phyloP scores from a whole-genome alignment of 2,113 vertebrate species.

The Perca fluviatilis region DNA sequence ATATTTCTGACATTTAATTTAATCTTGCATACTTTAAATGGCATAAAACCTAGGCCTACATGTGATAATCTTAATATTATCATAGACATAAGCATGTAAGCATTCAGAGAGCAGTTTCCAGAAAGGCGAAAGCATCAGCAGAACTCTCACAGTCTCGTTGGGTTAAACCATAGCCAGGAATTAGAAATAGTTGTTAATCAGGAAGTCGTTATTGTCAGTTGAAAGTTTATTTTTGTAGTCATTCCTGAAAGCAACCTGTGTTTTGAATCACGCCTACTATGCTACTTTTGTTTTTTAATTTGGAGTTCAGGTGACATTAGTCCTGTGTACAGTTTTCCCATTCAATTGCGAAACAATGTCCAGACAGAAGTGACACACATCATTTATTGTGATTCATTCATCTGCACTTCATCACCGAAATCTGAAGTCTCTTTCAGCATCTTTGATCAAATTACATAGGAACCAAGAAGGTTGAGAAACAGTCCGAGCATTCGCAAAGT shows the following conservation, averaged over 20 bases:
- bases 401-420: background rate
- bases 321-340: background rate
- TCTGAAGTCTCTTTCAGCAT: too few species aligned
- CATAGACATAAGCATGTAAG: background rate
- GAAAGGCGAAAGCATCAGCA: conserved; percentile 1
- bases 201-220: background rate
- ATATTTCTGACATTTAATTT: background rate
- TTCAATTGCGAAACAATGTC: background rate
- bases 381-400: too few species aligned
- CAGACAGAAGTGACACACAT: background rate
- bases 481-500: background rate
- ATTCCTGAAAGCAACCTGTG: background rate
- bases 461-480: background rate
- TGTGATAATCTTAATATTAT: background rate
- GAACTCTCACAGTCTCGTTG: background rate
- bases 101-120: conserved; percentile 4
- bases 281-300: background rate
- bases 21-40: background rate
- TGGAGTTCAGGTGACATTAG: background rate
- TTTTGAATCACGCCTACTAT: background rate
- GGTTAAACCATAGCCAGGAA: background rate
- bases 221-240: conserved; percentile 6
- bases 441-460: background rate
- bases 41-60: background rate
- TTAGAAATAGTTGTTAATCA: conserved; percentile 10